A percentile compares a stretch with the other conserved stretches of the same genome.
phyloP scores from a whole-genome alignment of 23 tunicate genomes.

The Halocynthia roretzi region DNA sequence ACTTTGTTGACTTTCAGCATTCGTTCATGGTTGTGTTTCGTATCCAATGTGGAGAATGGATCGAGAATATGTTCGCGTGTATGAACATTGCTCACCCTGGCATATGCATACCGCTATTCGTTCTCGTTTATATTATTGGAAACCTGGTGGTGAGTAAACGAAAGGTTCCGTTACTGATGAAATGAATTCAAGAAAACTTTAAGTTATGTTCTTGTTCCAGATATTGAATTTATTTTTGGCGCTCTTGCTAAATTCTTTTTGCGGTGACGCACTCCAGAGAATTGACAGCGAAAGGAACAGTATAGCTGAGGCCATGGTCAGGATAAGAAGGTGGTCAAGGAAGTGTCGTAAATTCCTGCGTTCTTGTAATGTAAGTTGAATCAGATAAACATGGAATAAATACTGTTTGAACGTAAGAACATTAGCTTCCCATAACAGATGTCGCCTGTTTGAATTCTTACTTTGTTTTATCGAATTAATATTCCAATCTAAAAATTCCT shows the following conservation, averaged over 20 bases:
- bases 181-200: not conserved
- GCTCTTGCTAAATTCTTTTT: constrained; percentile 88
- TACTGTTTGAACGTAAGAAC: too few species aligned
- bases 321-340: constrained; percentile 38
- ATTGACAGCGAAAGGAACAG: constrained; percentile 51
- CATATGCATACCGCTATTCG: constrained; percentile 88
- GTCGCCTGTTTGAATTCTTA: too few species aligned
- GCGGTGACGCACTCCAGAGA: constrained; percentile 75
- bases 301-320: constrained; percentile 61
- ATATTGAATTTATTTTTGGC: constrained; percentile 93
- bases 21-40: constrained; percentile 96
- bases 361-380: constrained; percentile 25
- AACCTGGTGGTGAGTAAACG: constrained; percentile 78
- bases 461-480: too few species aligned
- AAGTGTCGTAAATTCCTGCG: constrained; percentile 5
- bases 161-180: not conserved
- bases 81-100: constrained; percentile 58
- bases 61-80: constrained; percentile 93
- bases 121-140: constrained; percentile 80
- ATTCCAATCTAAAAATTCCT: too few species aligned
- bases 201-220: constrained; percentile 18
- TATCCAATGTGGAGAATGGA: constrained; percentile 99
- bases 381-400: too few species aligned
- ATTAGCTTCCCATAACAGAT: too few species aligned
- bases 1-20: constrained; percentile 86